phyloP scores from a whole-genome alignment of 2,113 vertebrate genomes.

The Pampusana beccarii region DNA sequence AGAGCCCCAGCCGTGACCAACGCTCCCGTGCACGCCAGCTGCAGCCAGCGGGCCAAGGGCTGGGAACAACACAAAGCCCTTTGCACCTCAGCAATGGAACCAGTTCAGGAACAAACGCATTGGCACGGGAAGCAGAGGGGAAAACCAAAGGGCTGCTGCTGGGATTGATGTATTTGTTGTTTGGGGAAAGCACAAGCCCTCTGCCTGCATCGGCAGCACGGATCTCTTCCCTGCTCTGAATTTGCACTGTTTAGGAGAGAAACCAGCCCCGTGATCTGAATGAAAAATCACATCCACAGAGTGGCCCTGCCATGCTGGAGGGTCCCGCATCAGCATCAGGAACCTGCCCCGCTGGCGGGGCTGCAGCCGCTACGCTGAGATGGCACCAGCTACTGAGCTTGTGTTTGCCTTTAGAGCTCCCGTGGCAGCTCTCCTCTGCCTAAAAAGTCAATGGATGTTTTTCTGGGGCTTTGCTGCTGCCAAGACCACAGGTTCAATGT shows the following conservation, averaged over 20 bases:
- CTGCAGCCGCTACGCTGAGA: not conserved
- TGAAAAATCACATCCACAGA: not conserved
- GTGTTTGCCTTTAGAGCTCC: not conserved
- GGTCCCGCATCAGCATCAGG: not conserved
- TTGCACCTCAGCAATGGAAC: not conserved
- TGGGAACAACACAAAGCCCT: fast-evolving
- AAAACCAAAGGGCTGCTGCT: not conserved
- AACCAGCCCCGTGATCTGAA: not conserved
- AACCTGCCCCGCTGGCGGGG: not conserved
- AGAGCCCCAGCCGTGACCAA: not conserved
- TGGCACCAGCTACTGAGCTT: not conserved
- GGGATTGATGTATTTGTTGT: not conserved
- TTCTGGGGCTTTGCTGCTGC: constrained; percentile 15
- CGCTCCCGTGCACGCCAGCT: fast-evolving
- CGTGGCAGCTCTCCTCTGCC: not conserved
- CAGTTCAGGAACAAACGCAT: not conserved
- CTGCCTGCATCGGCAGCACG: not conserved
- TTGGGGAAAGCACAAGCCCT: not conserved
- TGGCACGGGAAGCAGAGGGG: not conserved
- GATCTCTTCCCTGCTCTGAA: not conserved
- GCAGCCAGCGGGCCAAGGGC: not conserved
- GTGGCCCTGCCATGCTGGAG: not conserved
- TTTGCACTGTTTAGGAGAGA: not conserved
- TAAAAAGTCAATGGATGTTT: not conserved
- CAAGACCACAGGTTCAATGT: constrained; percentile 17